Conservation (phyloP, 2,113 vertebrate genomes). For the Vidua macroura region DNA sequence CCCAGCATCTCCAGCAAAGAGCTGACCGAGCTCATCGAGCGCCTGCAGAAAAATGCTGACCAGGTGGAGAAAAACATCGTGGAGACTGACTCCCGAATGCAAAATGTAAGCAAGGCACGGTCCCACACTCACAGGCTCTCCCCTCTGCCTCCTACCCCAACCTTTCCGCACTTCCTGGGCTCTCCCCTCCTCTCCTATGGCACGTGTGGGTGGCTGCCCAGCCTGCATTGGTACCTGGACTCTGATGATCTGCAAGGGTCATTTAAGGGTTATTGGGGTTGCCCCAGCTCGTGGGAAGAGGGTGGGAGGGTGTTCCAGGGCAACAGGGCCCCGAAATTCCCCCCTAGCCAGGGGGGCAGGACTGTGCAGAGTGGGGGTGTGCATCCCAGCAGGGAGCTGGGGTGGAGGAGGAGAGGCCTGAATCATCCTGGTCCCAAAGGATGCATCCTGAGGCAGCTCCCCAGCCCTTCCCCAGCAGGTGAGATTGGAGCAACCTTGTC, state of each 20-base stretch:
- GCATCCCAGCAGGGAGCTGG: neutral
- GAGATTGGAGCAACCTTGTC: too few species aligned
- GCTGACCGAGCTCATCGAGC: conserved; percentile 85
- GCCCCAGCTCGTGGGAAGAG: accelerated
- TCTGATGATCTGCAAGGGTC: accelerated
- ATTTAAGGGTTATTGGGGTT: neutral
- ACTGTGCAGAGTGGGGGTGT: neutral
- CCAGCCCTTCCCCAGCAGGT: neutral
- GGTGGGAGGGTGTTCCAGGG: neutral
- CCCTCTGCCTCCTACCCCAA: neutral
- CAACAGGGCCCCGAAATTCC: accelerated
- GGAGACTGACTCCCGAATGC: conserved; percentile 88
- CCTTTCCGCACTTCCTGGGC: accelerated
- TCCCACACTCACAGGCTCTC: accelerated
- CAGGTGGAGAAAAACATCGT: conserved; percentile 95
- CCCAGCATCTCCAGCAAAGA: conserved; percentile 79
- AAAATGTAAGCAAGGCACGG: conserved; percentile 72
- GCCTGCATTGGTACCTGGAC: accelerated
- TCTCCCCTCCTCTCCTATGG: neutral
- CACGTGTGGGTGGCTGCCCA: neutral
- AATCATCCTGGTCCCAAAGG: neutral
- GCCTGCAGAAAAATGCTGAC: conserved; percentile 93
- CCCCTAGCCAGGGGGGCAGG: neutral
- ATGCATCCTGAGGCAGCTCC: neutral
- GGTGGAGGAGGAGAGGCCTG: neutral